phyloP scores from a whole-genome alignment of 2,888 invertebrate genomes.

The Psylliodes chrysocephalus region DNA sequence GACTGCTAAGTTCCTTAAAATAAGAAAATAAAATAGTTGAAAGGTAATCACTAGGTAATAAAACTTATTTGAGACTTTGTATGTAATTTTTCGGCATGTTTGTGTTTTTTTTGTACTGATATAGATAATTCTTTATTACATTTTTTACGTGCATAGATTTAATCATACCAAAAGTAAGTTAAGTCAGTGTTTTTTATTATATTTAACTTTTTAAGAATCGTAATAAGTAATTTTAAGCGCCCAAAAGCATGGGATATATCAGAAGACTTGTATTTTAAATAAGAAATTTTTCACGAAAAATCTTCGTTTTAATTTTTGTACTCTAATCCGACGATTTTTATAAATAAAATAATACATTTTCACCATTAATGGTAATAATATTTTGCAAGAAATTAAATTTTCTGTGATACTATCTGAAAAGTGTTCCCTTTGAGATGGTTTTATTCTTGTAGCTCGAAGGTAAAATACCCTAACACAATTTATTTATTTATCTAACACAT shows the following conservation, averaged over 20 bases:
- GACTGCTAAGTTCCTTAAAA: slow-evolving; percentile 47
- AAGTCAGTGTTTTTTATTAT: slow-evolving; percentile 17
- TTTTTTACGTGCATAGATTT: slow-evolving; percentile 27
- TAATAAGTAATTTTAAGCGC: slow-evolving; percentile 10
- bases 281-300: slow-evolving; percentile 6
- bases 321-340: no score
- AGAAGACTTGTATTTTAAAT: slow-evolving; percentile 22
- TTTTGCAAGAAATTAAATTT: no score
- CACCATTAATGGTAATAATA: no score
- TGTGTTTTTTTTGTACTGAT: slow-evolving; percentile 43
- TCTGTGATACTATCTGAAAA: no score
- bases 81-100: slow-evolving; percentile 36
- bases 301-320: no score
- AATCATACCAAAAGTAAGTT: slow-evolving; percentile 31
- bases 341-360: no score
- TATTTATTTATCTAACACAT: no score
- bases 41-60: slow-evolving; percentile 30
- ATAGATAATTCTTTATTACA: slow-evolving; percentile 28
- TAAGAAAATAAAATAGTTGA: slow-evolving; percentile 25
- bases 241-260: slow-evolving; percentile 14
- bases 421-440: no score
- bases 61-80: slow-evolving; percentile 33
- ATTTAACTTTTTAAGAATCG: slow-evolving; percentile 7
- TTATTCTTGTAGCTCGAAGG: no score
- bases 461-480: no score